Evolutionary conservation across 2,888 invertebrate species (phyloP).

Genomic region (Formica aserva): DNA sequence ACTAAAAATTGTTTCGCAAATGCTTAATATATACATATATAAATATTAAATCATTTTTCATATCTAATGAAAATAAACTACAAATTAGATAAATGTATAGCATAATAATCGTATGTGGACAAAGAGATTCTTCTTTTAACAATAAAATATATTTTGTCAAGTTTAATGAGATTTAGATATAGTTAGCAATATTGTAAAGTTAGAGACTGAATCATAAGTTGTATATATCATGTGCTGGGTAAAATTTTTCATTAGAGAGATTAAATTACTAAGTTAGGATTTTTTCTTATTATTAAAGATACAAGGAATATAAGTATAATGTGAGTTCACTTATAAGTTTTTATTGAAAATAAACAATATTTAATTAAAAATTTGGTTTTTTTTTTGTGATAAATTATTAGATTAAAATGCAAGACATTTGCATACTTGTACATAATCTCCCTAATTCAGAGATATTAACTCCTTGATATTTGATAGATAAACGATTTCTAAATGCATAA

Average conservation of each 20-base stretch:
- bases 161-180: conserved; percentile 25
- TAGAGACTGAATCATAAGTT: conserved; percentile 72
- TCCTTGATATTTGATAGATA: not conserved
- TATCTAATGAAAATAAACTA: not conserved
- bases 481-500: not conserved
- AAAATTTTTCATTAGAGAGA: conserved; percentile 53
- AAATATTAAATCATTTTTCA: not conserved
- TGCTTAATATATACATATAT: not conserved
- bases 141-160: not conserved
- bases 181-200: conserved; percentile 51
- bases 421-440: not conserved
- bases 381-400: not conserved
- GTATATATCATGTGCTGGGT: conserved; percentile 68
- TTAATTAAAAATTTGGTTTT: conserved; percentile 1
- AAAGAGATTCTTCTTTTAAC: not conserved
- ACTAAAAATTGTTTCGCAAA: not conserved
- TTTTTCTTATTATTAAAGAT: conserved; percentile 44
- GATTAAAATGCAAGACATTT: not conserved
- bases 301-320: not conserved
- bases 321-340: not conserved
- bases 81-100: not conserved
- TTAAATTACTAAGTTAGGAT: conserved; percentile 8
- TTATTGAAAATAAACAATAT: not conserved
- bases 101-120: not conserved
- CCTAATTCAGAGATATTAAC: not conserved